These are phyloP conservation scores for Saccostrea cuccullata DNA, from an alignment of 1,140 invertebrate genomes.

Conservation along the genomic window DNA sequence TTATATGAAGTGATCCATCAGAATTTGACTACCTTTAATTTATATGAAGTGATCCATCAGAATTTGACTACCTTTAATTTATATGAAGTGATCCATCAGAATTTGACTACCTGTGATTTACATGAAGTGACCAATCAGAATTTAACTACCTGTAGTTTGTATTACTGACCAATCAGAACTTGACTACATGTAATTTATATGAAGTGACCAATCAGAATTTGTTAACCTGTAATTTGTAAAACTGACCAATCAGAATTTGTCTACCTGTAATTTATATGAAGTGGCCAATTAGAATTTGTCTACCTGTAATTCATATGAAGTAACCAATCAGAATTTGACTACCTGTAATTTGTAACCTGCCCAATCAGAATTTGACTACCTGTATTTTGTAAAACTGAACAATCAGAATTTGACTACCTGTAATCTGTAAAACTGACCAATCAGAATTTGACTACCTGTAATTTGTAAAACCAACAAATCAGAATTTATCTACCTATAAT, in stretches of 20 bases:
- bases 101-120: not conserved
- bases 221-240: not conserved
- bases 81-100: too few species aligned
- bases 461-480: constrained; percentile 78
- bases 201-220: not conserved
- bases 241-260: not conserved
- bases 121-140: too few species aligned
- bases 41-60: too few species aligned
- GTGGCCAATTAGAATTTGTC: too few species aligned
- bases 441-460: not conserved
- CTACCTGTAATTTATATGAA: too few species aligned
- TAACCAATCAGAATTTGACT: too few species aligned
- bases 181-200: not conserved
- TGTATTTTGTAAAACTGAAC: not conserved
- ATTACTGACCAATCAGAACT: not conserved
- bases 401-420: too few species aligned
- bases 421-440: not conserved
- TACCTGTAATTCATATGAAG: too few species aligned
- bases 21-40: not conserved
- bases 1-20: not conserved
- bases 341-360: too few species aligned
- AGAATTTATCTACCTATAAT: too few species aligned
- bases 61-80: too few species aligned
- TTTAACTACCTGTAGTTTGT: not conserved
- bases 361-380: too few species aligned